Evolutionary conservation across 2,888 invertebrate genomes (phyloP), one percentile per base, ranked within the genome.

Genomic region (Cyaniris semiargus): DNA sequence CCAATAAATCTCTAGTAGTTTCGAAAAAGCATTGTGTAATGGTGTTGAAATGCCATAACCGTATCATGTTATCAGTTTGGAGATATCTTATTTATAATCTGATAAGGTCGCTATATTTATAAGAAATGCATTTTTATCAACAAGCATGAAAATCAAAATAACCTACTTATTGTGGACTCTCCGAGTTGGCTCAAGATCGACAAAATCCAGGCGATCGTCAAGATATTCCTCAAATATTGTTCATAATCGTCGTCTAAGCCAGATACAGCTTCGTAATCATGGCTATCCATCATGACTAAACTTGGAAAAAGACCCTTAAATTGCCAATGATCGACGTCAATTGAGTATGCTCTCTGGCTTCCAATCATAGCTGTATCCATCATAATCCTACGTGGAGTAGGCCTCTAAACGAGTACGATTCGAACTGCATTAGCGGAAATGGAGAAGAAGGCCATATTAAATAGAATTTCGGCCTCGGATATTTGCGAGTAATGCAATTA

Each of bases 401-500:
- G 53, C 53, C 66, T 31, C 13, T 21, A 13, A 23, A 23, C 23
- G 6, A 66, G 27, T 66, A 27, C 15, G 0, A 1, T 66, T 31
- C 27, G 31, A 66, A 66, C 27, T 66, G 5, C 66, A 66, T 66
- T 27, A 66, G 66, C 66, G 66, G 66, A 66, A 66, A 66, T 31
- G 66, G 66, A 18, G 15, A 66, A 66, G 66, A 66, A 66, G 66
- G 66, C 21, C 66, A 31, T 18, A 66, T 66, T 27, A 66, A 66
- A 27, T 31, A 66, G 66, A 27, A 66, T 66, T 66, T 66, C 27
- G 66, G 72, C 44, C 72, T 72, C 72, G 23, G 38, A 44, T 44
- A 44, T 34, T 71, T 66, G 66, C 66, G 44, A 72, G 53, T 74
- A 74, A 74, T 74, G 27, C 48, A 74, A 74, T 74, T 74, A 74